Evolutionary conservation across 2,888 invertebrate genomes (phyloP), one percentile per base, ranked within the genome.

Genomic region (Panopea generosa): DNA sequence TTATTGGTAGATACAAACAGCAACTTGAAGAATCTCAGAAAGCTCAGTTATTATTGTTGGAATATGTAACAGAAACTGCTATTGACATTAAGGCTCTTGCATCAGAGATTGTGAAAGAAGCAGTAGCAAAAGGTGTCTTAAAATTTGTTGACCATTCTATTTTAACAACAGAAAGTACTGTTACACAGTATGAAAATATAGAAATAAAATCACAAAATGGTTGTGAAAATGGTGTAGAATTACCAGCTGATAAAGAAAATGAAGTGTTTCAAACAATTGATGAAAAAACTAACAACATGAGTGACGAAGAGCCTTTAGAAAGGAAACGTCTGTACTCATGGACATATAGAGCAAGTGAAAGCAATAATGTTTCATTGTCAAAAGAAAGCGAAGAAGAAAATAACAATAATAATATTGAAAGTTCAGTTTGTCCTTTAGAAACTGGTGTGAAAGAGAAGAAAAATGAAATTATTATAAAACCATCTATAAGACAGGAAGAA

Each of bases 331-430:
- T 33, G 33, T 33, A 33, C 33, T 33, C 33, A 4, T 33, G 33
- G 33, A 33, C 33, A 33, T 33, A 33, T 11, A 33, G 33, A 11
- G 18, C n/a, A 33, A 43, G 26, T n/a, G 18, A 22, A 20, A 57
- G 20, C 7, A 2, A 40, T 57, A 16, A 4, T 16, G 49, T 18
- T 29, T n/a, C 27, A 45, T 18, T 27, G 14, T 16, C n/a, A n/a
- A 9, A n/a, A 33, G 40, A 62, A 20, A 49, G 50, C 1, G 49
- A 62, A 22, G 62, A 62, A 38, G 11, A 33, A 33, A 4, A 33
- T 7, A 33, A 33, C 33, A 33, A 33, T 33, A 33, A 33, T 7
- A 33, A 4, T 33, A 11, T 11, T 7, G 6, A 33, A 33, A n/a
- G n/a, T n/a, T n/a, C n/a, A n/a, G n/a, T n/a, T n/a, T n/a, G n/a